These are phyloP conservation scores for Bombus confusus DNA, from an alignment of 1,140 invertebrate genomes.

Conservation along the genomic window DNA sequence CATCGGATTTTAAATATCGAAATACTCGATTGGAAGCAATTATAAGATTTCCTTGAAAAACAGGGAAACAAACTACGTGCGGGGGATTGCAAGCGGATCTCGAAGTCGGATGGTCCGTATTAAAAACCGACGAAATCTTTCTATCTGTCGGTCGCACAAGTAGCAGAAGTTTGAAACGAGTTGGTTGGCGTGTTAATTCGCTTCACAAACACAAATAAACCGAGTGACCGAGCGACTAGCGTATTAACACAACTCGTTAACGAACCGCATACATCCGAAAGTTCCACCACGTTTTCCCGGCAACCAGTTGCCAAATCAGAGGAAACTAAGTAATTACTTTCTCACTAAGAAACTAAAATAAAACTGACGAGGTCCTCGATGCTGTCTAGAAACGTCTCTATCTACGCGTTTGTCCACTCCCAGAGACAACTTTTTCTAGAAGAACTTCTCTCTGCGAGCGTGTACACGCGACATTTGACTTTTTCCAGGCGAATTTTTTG, in stretches of 20 bases:
- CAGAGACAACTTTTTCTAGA: not conserved
- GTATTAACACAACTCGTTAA: conserved; percentile 47
- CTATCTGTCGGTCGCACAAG: not conserved
- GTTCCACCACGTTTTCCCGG: conserved; percentile 1
- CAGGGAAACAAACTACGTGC: no score
- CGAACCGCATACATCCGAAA: conserved; percentile 35
- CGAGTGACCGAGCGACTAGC: not conserved
- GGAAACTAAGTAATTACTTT: conserved; percentile 42
- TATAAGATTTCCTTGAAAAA: no score
- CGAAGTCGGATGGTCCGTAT: no score
- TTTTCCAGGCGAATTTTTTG: no score
- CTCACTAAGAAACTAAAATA: conserved; percentile 21
- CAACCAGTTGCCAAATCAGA: conserved; percentile 12
- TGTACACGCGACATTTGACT: not conserved
- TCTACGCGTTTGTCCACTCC: not conserved
- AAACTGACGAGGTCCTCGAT: not conserved
- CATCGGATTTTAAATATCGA: no score
- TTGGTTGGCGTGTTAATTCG: conserved; percentile 22
- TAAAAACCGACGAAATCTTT: conserved; percentile 6
- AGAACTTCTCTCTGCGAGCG: not conserved
- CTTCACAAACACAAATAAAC: conserved; percentile 32
- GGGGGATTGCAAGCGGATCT: no score
- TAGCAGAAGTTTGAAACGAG: conserved; percentile 13
- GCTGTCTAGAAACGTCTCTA: not conserved
- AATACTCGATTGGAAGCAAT: no score